A percentile compares a stretch with the other conserved stretches of the same genome.
Conservation (phyloP, 2,113 vertebrate genomes). For the Balaenoptera acutorostrata region DNA sequence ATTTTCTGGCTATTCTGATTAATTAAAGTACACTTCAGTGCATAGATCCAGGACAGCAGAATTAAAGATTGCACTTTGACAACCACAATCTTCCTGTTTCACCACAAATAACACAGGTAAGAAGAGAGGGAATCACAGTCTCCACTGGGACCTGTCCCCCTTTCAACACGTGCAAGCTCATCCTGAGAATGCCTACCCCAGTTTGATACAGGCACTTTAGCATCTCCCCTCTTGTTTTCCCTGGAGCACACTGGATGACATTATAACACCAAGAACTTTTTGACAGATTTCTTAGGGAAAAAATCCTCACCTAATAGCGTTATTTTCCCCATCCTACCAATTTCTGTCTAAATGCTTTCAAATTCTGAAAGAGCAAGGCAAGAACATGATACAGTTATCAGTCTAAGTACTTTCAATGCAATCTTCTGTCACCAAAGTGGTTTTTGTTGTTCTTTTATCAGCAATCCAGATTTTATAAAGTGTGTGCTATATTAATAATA, state of each 20-base stretch:
- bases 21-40: background rate
- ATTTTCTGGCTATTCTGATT: constrained; percentile 16
- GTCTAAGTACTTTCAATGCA: constrained; percentile 41
- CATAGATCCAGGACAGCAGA: background rate
- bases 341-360: constrained; percentile 46
- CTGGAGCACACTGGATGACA: background rate
- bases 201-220: background rate
- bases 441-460: background rate
- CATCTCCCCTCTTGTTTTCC: background rate
- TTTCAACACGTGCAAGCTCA: background rate
- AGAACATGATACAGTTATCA: constrained; percentile 58
- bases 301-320: background rate
- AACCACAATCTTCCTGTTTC: constrained; percentile 61
- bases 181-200: background rate
- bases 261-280: background rate
- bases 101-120: background rate
- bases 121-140: background rate
- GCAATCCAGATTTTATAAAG: constrained; percentile 33
- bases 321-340: background rate
- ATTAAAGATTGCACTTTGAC: constrained; percentile 38
- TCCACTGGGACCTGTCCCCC: background rate
- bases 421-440: background rate
- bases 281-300: background rate
- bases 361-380: constrained; percentile 62
- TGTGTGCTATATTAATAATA: background rate